Percentiles rank a stretch among this genome's conserved stretches.
Evolutionary conservation across 2,797 vertebrate species (phyloP).

Genomic region (Anguilla obscura): DNA sequence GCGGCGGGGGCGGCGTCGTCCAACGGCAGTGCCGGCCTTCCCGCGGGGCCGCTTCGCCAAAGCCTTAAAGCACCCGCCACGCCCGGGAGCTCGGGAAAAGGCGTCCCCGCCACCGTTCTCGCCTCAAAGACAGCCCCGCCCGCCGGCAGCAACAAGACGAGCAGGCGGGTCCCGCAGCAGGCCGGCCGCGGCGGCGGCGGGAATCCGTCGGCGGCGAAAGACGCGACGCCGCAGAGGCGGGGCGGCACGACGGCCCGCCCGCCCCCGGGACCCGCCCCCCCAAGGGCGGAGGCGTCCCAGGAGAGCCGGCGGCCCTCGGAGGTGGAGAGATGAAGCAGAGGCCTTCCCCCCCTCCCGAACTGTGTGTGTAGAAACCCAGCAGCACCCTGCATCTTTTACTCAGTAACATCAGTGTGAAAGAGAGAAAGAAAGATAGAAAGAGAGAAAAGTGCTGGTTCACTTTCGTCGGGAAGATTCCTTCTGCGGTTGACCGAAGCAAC

Average conservation of each 20-base stretch:
- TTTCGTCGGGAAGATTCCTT: conserved; percentile 69
- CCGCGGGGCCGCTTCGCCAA: conserved; percentile 44
- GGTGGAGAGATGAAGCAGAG: conserved; percentile 77
- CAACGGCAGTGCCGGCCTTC: conserved; percentile 53
- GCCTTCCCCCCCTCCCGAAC: conserved; percentile 50
- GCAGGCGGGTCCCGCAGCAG: conserved; percentile 48
- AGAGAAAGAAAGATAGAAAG: conserved; percentile 51
- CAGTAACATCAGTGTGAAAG: conserved; percentile 52
- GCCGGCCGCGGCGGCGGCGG: conserved; percentile 45
- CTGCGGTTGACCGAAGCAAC: conserved; percentile 44
- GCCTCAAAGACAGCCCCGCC: conserved; percentile 50
- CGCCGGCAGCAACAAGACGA: conserved; percentile 52
- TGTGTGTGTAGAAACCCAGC: conserved; percentile 60
- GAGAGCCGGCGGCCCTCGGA: conserved; percentile 65
- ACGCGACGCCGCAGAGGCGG: conserved; percentile 22
- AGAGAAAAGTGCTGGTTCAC: conserved; percentile 96
- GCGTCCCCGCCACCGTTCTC: conserved; percentile 46
- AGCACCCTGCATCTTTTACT: conserved; percentile 59
- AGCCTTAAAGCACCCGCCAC: conserved; percentile 38
- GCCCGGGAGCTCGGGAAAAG: conserved; percentile 33
- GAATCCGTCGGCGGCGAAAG: conserved; percentile 42
- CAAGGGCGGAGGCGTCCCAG: conserved; percentile 57
- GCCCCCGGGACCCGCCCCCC: conserved; percentile 51
- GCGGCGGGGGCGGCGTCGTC: not conserved
- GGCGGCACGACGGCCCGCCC: conserved; percentile 40